Conservation (phyloP, 1,140 invertebrate species). For the Acromyrmex charruanus region DNA sequence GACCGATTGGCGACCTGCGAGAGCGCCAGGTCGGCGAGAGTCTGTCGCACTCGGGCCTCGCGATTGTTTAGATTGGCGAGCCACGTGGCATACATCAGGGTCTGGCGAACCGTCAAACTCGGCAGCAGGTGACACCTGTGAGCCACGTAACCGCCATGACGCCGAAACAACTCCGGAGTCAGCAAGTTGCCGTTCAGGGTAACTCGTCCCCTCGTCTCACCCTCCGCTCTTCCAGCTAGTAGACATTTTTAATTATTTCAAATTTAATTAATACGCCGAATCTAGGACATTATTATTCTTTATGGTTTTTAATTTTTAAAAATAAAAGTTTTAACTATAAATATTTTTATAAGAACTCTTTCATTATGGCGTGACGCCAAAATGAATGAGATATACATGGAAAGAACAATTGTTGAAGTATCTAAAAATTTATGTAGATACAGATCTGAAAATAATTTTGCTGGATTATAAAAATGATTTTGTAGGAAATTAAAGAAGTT, state of each 20-base stretch:
- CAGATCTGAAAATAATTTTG: no score
- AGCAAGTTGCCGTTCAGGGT: constrained; percentile 94
- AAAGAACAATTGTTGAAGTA: no score
- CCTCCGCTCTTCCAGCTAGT: constrained; percentile 90
- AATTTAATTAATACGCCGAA: not conserved
- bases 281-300: not conserved
- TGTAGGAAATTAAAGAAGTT: no score
- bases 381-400: not conserved
- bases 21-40: constrained; percentile 95
- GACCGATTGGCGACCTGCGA: constrained; percentile 94
- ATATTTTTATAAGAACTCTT: not conserved
- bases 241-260: constrained; percentile 14
- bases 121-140: constrained; percentile 94
- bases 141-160: constrained; percentile 94
- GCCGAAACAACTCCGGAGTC: constrained; percentile 93
- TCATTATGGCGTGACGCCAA: not conserved
- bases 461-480: no score
- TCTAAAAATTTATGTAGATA: no score
- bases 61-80: constrained; percentile 82
- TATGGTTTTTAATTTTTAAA: not conserved
- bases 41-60: constrained; percentile 90
- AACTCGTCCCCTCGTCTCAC: constrained; percentile 93
- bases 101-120: constrained; percentile 95
- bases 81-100: constrained; percentile 92
- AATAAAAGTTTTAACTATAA: constrained; percentile 32